A percentile compares a stretch with the other conserved stretches of the same genome.
These are phyloP conservation scores for Rhopalosiphum nymphaeae DNA, from an alignment of 2,888 invertebrate genomes.

Conservation along the genomic window DNA sequence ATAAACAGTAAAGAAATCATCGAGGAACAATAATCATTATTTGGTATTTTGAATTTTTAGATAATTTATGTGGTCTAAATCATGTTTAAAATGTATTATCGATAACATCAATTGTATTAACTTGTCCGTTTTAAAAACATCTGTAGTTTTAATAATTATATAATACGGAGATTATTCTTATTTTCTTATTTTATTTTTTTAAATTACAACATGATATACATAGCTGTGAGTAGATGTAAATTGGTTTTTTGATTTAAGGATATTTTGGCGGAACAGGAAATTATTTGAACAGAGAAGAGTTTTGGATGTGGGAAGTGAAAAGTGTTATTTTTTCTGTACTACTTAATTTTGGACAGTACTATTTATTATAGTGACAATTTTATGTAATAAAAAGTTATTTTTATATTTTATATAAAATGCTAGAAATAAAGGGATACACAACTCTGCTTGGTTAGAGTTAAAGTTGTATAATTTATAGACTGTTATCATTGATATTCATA, in stretches of 20 bases:
- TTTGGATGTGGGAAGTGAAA: constrained; percentile 9
- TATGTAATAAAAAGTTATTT: not conserved
- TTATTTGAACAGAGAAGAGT: constrained; percentile 31
- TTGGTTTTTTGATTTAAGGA: constrained; percentile 49
- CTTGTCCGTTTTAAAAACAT: not conserved
- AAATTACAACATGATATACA: not conserved
- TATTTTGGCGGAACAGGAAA: constrained; percentile 30
- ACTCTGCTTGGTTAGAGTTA: not conserved
- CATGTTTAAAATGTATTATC: not conserved
- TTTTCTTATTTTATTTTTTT: not conserved
- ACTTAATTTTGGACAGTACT: constrained; percentile 35
- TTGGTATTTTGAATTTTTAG: not conserved
- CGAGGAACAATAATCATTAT: not conserved
- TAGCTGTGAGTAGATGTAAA: constrained; percentile 26
- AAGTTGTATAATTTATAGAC: not conserved
- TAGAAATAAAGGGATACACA: not conserved
- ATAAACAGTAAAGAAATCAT: not conserved
- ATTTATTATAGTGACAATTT: constrained; percentile 10
- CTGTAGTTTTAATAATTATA: not conserved
- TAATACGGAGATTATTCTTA: not conserved
- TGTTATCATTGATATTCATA: not conserved
- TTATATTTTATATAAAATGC: not conserved
- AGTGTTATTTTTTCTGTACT: constrained; percentile 24
- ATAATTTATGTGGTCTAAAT: not conserved
- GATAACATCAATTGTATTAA: not conserved